These are phyloP conservation scores for Vireo griseus DNA, from an alignment of 2,797 vertebrate genomes.

Conservation along the genomic window DNA sequence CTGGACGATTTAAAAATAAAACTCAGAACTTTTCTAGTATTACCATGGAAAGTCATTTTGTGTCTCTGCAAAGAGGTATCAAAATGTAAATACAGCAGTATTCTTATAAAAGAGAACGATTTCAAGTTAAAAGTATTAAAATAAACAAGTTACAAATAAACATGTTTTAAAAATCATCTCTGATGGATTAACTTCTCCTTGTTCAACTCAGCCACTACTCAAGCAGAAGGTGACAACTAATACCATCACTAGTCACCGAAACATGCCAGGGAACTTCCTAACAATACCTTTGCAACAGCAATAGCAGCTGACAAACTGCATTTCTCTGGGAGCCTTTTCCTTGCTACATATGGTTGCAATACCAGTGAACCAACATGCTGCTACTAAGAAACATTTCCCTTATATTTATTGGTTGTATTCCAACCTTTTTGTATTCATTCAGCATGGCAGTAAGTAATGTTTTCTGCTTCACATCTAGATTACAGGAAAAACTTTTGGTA, in stretches of 20 bases:
- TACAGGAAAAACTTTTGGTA: not conserved
- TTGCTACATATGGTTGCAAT: not conserved
- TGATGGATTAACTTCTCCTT: constrained; percentile 36
- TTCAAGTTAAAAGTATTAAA: constrained; percentile 42
- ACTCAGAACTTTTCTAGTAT: not conserved
- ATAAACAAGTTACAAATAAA: constrained; percentile 45
- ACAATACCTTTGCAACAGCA: not conserved
- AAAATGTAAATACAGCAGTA: constrained; percentile 35
- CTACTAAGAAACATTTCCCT: not conserved
- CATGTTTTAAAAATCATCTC: not conserved
- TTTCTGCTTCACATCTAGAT: not conserved
- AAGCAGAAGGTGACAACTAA: not conserved
- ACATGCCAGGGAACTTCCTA: not conserved
- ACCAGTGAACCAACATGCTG: not conserved
- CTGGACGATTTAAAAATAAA: not conserved
- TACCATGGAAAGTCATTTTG: not conserved
- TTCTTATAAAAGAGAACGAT: constrained; percentile 26
- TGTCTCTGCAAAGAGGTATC: constrained; percentile 41
- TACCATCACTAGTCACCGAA: not conserved
- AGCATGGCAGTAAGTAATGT: not conserved
- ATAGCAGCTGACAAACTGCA: not conserved
- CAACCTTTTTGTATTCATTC: not conserved
- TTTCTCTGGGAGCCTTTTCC: not conserved
- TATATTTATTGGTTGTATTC: not conserved
- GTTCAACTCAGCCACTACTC: not conserved